Base-by-base conservation (phyloP, 1,140 invertebrate species). In the Acyrthosiphon pisum region DNA sequence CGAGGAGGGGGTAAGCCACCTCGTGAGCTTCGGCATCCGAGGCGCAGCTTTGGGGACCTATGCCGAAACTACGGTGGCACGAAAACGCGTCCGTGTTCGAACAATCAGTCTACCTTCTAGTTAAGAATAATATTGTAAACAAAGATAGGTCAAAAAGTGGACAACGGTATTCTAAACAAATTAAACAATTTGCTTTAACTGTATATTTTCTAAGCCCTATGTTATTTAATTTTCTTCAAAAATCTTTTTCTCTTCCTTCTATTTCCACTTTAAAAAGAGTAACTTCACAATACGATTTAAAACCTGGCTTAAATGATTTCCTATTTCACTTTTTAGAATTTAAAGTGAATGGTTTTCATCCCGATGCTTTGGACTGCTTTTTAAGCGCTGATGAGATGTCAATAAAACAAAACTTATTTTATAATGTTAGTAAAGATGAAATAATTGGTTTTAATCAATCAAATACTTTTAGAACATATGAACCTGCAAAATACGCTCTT, bases 231-330 rank as follows among this genome's bases (percentile, higher is more conserved):
- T 88, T 50, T 88, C 46, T 88, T 48, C 86, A 50, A 35, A 88
- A 48, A 50, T 35, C 86, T n/a, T 88, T 53, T 88, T 88, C 46
- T 50, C 86, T 88, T 50, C 46, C 86, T 35, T 26, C 86, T 22
- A 88, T 88, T 50, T 30, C 46, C 8, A 53, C 86, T 88, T 88
- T 88, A 88, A 53, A 30, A 88, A 88, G 86, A 88, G 86, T 88
- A n/a, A 88, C 23, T n/a, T 88, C 46, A 50, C 86, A 48, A 35
- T 88, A 88, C n/a, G 46, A 88, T 88, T 88, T 88, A 88, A 88
- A 88, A 88, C 86, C 86, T 88, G 86, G 46, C 46, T 88, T 88
- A 88, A 88, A 88, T 53, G 81, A 84, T 84, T 84, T 44, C 23
- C 30, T 88, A 88, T 48, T 88, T 88, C 22, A 88, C 23, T 50